Evolutionary conservation across 2,888 invertebrate species (phyloP).

Genomic region (Nasonovia ribisnigri): DNA sequence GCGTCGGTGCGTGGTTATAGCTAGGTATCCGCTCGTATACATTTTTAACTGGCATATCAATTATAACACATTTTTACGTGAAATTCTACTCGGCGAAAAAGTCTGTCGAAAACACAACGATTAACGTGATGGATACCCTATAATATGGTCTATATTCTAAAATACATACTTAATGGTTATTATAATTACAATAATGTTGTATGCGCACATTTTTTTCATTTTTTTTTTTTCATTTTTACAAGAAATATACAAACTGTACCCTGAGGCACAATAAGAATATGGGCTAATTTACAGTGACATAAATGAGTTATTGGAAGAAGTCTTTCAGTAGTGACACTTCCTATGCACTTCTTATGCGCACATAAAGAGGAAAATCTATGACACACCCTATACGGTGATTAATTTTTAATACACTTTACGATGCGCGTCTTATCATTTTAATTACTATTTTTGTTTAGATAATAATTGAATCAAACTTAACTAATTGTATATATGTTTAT

Average conservation of each 20-base stretch:
- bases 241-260: no score
- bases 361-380: not conserved
- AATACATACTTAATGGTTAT: not conserved
- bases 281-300: no score
- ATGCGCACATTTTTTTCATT: no score
- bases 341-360: no score
- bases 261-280: no score
- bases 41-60: not conserved
- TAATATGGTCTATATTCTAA: not conserved
- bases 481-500: not conserved
- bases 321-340: no score
- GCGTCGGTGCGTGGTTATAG: not conserved
- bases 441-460: not conserved
- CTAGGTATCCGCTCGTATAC: not conserved
- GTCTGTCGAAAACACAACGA: not conserved
- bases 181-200: not conserved
- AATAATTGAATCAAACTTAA: not conserved
- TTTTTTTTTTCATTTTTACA: no score
- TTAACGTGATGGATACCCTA: not conserved
- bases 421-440: not conserved
- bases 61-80: not conserved
- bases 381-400: not conserved
- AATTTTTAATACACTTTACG: not conserved
- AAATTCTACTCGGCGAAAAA: not conserved
- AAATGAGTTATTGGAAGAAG: no score